phyloP scores from a whole-genome alignment of 2,113 vertebrate genomes.

The Murina feae region DNA sequence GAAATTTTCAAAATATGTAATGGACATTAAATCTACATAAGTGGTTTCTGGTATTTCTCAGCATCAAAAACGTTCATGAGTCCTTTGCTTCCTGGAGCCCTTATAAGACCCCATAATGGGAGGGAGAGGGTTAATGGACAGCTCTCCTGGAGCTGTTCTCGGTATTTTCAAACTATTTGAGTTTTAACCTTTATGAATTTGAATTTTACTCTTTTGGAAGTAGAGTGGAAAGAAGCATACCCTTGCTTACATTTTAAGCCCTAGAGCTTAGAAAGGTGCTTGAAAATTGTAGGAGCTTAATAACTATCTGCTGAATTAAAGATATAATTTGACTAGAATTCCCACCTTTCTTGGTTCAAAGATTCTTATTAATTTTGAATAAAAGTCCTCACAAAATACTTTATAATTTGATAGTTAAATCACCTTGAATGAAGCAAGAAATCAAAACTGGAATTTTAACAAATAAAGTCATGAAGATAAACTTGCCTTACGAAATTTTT shows the following conservation, averaged over 20 bases:
- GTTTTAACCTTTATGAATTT: neutral
- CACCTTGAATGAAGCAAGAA: neutral
- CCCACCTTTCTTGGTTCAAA: neutral
- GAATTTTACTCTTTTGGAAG: neutral
- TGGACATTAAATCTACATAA: neutral
- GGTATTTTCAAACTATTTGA: neutral
- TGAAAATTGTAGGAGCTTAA: neutral
- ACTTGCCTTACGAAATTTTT: neutral
- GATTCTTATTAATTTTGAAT: neutral
- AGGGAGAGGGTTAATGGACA: no score
- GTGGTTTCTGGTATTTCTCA: neutral
- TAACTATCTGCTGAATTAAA: neutral
- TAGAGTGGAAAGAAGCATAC: neutral
- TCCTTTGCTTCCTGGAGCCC: neutral
- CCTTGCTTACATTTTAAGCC: neutral
- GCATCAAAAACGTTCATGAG: neutral
- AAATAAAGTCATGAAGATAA: neutral
- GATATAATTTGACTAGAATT: neutral
- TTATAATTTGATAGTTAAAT: constrained; percentile 16
- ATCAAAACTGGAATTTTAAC: constrained; percentile 17
- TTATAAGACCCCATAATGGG: neutral
- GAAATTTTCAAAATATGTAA: neutral
- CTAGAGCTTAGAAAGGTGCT: neutral
- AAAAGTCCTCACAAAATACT: neutral
- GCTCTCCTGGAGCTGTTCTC: neutral